A percentile compares a stretch with the other conserved stretches of the same genome.
Evolutionary conservation across 2,797 vertebrate species (phyloP).

Genomic region (Crocodylus rhombifer): DNA sequence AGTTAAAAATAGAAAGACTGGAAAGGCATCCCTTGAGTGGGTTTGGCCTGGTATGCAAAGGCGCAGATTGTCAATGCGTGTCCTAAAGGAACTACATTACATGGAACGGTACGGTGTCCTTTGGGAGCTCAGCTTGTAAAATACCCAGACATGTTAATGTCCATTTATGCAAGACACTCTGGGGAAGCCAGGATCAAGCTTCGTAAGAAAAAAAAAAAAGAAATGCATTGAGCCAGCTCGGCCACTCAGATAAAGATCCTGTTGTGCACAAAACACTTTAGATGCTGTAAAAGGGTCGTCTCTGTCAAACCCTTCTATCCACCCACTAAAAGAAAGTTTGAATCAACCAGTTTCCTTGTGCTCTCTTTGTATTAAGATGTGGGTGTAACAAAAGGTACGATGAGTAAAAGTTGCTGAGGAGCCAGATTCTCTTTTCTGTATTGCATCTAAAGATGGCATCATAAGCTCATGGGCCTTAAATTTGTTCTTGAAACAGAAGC

Average conservation of each 20-base stretch:
- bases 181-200: neutral
- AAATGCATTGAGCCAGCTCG: neutral
- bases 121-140: conserved; percentile 6
- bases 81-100: neutral
- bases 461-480: neutral
- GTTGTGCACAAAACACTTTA: neutral
- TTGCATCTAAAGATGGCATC: neutral
- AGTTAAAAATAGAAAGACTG: conserved; percentile 81
- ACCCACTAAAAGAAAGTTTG: neutral
- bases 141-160: conserved; percentile 56
- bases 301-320: neutral
- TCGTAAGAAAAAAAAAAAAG: neutral
- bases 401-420: neutral
- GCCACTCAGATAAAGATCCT: neutral
- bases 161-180: neutral
- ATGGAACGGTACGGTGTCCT: conserved; percentile 28
- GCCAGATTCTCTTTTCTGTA: neutral
- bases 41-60: conserved; percentile 74
- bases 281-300: neutral
- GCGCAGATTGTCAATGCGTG: conserved; percentile 63
- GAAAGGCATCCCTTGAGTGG: conserved; percentile 77
- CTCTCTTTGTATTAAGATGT: neutral
- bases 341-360: neutral
- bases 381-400: rapidly evolving
- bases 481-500: conserved; percentile 2